phyloP scores from a whole-genome alignment of 2,888 invertebrate genomes.

The Troides aeacus region DNA sequence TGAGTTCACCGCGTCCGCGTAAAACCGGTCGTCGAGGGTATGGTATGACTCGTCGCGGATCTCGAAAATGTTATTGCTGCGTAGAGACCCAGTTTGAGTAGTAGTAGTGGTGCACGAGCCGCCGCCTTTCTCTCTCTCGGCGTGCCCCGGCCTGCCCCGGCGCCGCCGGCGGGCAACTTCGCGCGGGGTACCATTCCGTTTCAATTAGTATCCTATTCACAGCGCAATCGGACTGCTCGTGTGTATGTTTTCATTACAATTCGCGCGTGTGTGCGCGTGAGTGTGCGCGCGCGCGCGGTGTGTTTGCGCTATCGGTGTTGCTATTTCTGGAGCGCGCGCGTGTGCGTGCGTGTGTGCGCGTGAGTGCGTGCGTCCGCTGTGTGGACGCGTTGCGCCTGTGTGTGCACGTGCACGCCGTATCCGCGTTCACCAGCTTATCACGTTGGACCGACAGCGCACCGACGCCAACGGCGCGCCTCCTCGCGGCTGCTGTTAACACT shows the following conservation, averaged over 20 bases:
- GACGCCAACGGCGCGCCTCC: constrained; percentile 56
- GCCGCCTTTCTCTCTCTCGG: constrained; percentile 26
- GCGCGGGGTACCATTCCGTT: constrained; percentile 57
- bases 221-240: constrained; percentile 54
- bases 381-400: constrained; percentile 43
- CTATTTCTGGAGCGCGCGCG: constrained; percentile 60
- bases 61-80: constrained; percentile 34
- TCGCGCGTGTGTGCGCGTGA: constrained; percentile 48
- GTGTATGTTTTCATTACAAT: constrained; percentile 76
- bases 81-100: constrained; percentile 50
- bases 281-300: constrained; percentile 45
- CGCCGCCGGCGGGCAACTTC: constrained; percentile 51
- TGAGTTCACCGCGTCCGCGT: constrained; percentile 65
- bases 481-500: constrained; percentile 35
- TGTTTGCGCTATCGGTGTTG: constrained; percentile 75
- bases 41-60: constrained; percentile 34
- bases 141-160: constrained; percentile 39
- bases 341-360: constrained; percentile 46
- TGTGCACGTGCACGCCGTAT: constrained; percentile 50
- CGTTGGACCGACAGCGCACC: constrained; percentile 58
- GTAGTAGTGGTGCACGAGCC: constrained; percentile 46
- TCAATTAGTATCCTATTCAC: constrained; percentile 70
- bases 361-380: constrained; percentile 49
- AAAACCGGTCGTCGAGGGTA: constrained; percentile 61
- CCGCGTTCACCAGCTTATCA: constrained; percentile 72